A percentile compares a stretch with the other conserved stretches of the same genome.
These are phyloP conservation scores for Eupithecia inturbata DNA, from an alignment of 2,888 invertebrate species.

Conservation along the genomic window DNA sequence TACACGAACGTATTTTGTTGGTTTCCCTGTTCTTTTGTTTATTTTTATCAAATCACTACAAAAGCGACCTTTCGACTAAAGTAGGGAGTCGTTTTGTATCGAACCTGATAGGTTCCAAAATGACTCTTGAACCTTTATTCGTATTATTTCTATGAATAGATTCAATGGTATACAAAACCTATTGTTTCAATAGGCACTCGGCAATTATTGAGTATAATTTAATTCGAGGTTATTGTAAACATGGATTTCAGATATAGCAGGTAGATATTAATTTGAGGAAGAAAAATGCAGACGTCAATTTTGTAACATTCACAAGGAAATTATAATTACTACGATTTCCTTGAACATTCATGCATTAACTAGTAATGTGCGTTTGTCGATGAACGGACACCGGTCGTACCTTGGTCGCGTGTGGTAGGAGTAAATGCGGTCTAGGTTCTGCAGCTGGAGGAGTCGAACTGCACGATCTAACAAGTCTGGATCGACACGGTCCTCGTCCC, in stretches of 20 bases:
- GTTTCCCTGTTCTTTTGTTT: background rate
- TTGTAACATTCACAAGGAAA: slow-evolving; percentile 27
- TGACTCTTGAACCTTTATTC: background rate
- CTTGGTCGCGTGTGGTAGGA: slow-evolving; percentile 85
- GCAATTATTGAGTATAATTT: slow-evolving; percentile 11
- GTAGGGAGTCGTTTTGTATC: background rate
- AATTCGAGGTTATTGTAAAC: background rate
- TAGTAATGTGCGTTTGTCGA: slow-evolving; percentile 58
- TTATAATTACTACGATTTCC: slow-evolving; percentile 27
- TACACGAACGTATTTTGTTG: background rate
- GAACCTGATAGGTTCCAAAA: background rate
- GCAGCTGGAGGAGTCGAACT: slow-evolving; percentile 82
- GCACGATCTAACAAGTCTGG: slow-evolving; percentile 83
- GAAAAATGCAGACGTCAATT: slow-evolving; percentile 7
- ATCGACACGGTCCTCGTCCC: slow-evolving; percentile 74
- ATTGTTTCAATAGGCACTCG: slow-evolving; percentile 13
- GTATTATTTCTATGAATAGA: slow-evolving; percentile 5
- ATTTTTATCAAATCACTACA: background rate
- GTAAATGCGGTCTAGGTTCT: slow-evolving; percentile 84
- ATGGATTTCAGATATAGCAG: slow-evolving; percentile 11
- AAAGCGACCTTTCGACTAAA: background rate
- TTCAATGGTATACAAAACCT: background rate
- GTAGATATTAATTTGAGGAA: background rate
- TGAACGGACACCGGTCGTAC: slow-evolving; percentile 79
- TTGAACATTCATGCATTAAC: slow-evolving; percentile 56